phyloP scores from a whole-genome alignment of 2,888 invertebrate genomes.

The Halictus ligatus region DNA sequence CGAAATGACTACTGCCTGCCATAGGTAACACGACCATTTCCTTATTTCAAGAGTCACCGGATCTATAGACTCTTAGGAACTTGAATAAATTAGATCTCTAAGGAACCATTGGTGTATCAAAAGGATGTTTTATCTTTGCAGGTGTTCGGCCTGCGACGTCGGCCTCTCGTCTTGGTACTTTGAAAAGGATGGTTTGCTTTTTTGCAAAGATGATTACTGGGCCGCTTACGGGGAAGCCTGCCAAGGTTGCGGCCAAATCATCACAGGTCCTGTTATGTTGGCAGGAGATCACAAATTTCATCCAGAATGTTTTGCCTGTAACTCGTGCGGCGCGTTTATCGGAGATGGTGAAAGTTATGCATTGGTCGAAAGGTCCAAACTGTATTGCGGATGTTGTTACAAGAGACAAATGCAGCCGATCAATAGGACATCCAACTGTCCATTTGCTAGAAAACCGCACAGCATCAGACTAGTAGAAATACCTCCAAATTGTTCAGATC shows the following conservation, averaged over 20 bases:
- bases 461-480: constrained; percentile 94
- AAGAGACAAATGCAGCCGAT: constrained; percentile 89
- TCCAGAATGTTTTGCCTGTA: constrained; percentile 97
- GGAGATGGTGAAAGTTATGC: constrained; percentile 97
- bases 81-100: background rate
- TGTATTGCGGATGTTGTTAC: constrained; percentile 94
- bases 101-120: background rate
- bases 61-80: background rate
- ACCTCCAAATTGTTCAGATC: constrained; percentile 86
- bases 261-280: constrained; percentile 96
- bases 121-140: constrained; percentile 78
- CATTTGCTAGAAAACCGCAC: constrained; percentile 88
- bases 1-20: constrained; percentile 4
- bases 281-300: constrained; percentile 98
- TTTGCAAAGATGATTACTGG: constrained; percentile 96
- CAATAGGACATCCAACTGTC: constrained; percentile 85
- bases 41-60: background rate
- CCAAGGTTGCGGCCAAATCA: constrained; percentile 94
- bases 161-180: constrained; percentile 96
- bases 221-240: constrained; percentile 94
- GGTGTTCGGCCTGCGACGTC: constrained; percentile 96
- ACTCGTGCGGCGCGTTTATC: constrained; percentile 92
- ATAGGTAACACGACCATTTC: background rate
- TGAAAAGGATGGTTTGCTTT: constrained; percentile 95
- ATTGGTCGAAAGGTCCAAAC: constrained; percentile 93